Evolutionary conservation across 2,888 invertebrate genomes (phyloP).

Genomic region (Tromatobia lineatoria): DNA sequence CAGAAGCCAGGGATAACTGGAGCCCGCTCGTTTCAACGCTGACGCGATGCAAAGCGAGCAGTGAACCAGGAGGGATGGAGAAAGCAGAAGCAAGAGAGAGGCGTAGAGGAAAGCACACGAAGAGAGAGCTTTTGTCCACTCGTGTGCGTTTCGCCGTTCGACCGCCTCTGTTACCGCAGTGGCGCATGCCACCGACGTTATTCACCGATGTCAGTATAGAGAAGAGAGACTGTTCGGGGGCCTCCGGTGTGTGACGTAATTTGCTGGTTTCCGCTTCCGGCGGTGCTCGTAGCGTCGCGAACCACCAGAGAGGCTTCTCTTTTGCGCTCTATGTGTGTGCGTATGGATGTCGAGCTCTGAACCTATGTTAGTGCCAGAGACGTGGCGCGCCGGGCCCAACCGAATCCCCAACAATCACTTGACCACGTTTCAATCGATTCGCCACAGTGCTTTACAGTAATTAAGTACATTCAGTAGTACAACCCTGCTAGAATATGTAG

Average conservation of each 20-base stretch:
- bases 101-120: conserved; percentile 46
- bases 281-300: conserved; percentile 48
- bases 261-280: conserved; percentile 79
- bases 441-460: conserved; percentile 63
- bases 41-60: conserved; percentile 20
- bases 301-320: conserved; percentile 22
- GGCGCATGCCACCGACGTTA: conserved; percentile 73
- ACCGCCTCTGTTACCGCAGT: conserved; percentile 72
- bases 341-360: conserved; percentile 47
- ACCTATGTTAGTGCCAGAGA: conserved; percentile 43
- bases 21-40: conserved; percentile 21
- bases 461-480: conserved; percentile 52
- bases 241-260: conserved; percentile 76
- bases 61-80: conserved; percentile 18
- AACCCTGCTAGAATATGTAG: background rate
- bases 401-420: conserved; percentile 64
- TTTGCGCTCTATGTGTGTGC: conserved; percentile 34
- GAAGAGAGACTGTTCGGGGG: conserved; percentile 22
- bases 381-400: conserved; percentile 27
- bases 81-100: conserved; percentile 26
- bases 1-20: conserved; percentile 47
- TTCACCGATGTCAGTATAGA: conserved; percentile 69
- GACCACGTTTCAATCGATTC: conserved; percentile 64
- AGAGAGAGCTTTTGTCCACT: conserved; percentile 68
- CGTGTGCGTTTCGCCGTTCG: conserved; percentile 69